A percentile compares a stretch with the other conserved stretches of the same genome.
phyloP scores from a whole-genome alignment of 2,113 vertebrate genomes.

The Irena cyanogastra region DNA sequence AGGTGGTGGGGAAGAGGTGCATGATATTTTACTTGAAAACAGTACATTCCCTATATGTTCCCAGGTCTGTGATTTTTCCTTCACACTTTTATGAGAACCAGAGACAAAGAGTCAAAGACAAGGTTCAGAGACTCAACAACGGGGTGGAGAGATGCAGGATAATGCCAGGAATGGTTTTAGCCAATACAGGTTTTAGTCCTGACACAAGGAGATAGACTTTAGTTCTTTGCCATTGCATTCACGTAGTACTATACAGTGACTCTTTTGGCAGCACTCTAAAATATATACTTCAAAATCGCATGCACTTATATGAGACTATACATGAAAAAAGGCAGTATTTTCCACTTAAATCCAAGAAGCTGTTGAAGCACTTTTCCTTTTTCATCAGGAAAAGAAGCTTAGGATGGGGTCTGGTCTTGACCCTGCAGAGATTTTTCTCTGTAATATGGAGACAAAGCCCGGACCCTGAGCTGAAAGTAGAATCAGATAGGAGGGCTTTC shows the following conservation, averaged over 20 bases:
- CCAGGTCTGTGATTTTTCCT: neutral
- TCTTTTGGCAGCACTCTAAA: neutral
- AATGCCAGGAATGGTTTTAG: neutral
- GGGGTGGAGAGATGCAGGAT: neutral
- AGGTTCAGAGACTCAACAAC: neutral
- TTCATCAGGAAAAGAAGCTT: neutral
- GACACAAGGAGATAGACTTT: neutral
- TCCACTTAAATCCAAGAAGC: neutral
- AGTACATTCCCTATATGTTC: neutral
- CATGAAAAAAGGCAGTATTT: neutral
- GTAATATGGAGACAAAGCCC: neutral
- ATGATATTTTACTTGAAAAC: neutral
- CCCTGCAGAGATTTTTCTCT: neutral
- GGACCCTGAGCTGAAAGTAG: neutral
- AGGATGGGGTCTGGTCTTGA: neutral
- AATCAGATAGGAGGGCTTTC: neutral
- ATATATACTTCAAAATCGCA: neutral
- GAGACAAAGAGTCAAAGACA: neutral
- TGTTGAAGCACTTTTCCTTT: neutral
- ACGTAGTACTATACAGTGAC: neutral
- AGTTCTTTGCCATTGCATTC: neutral
- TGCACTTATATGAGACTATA: neutral
- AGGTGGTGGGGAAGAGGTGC: too few relatives aligned
- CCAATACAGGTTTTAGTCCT: neutral
- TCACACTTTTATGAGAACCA: neutral